Evolutionary conservation across 1,140 invertebrate genomes (phyloP).

Genomic region (Zophobas morio): DNA sequence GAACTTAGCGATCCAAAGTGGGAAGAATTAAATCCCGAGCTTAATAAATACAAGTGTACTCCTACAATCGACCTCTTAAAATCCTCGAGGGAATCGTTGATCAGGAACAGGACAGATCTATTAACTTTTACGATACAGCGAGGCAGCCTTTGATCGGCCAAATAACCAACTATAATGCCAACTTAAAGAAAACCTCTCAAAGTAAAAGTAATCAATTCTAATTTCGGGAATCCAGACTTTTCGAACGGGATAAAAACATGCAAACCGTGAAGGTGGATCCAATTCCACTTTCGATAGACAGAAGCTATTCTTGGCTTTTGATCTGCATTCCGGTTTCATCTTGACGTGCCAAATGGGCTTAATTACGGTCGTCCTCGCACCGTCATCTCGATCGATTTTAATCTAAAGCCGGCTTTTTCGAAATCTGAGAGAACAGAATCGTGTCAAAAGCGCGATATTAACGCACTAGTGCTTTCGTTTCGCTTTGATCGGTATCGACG

Average conservation of each 20-base stretch:
- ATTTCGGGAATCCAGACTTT: conserved; percentile 6
- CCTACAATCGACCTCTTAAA: conserved; percentile 6
- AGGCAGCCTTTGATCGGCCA: conserved; percentile 25
- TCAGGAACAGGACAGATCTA: conserved; percentile 25
- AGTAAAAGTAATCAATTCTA: conserved; percentile 12
- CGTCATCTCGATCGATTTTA: conserved; percentile 32
- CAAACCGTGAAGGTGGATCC: conserved; percentile 12
- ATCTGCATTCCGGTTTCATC: conserved; percentile 12
- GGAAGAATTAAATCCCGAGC: conserved; percentile 20
- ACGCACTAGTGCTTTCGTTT: conserved; percentile 24
- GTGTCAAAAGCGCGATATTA: conserved; percentile 40
- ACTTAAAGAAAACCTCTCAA: conserved; percentile 22
- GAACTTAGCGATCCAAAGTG: background rate
- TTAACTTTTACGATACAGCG: conserved; percentile 30
- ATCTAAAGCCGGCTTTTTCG: conserved; percentile 36
- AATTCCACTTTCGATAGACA: background rate
- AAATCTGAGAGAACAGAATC: conserved; percentile 32
- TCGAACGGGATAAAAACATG: background rate
- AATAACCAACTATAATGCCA: conserved; percentile 13
- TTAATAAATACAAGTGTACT: conserved; percentile 34
- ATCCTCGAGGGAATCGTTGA: conserved; percentile 16
- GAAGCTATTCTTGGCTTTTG: conserved; percentile 17
- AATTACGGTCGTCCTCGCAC: conserved; percentile 25
- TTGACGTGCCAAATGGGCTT: conserved; percentile 16
- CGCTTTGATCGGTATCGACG: conserved; percentile 26